phyloP scores from a whole-genome alignment of 2,797 vertebrate species.

The Naso thynnoides region DNA sequence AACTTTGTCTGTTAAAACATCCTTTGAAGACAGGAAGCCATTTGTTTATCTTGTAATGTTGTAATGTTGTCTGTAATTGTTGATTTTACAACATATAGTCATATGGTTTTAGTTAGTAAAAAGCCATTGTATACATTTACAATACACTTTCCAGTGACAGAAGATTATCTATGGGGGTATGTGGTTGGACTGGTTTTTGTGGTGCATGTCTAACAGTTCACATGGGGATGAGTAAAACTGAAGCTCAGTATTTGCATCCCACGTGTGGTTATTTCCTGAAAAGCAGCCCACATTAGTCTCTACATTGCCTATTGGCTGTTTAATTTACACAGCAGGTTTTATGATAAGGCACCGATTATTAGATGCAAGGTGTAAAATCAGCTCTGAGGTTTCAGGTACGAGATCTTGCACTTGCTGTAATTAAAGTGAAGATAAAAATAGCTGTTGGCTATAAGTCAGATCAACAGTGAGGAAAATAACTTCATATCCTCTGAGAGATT shows the following conservation, averaged over 20 bases:
- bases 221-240: neutral
- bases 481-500: slow-evolving; percentile 5
- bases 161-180: neutral
- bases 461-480: slow-evolving; percentile 24
- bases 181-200: neutral
- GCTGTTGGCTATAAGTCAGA: slow-evolving; percentile 28
- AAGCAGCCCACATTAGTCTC: slow-evolving; percentile 5
- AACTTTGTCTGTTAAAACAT: neutral
- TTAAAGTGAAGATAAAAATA: slow-evolving; percentile 33
- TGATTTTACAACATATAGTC: too few species aligned
- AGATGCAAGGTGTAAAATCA: slow-evolving; percentile 20
- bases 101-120: neutral
- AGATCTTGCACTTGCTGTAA: slow-evolving; percentile 17
- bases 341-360: neutral
- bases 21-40: neutral
- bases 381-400: slow-evolving; percentile 7
- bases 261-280: slow-evolving; percentile 8
- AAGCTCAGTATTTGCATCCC: slow-evolving; percentile 5
- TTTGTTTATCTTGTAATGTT: too few species aligned
- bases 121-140: neutral
- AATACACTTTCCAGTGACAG: neutral
- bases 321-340: slow-evolving; percentile 16
- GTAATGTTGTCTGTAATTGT: too few species aligned
- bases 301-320: slow-evolving; percentile 11
- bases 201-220: too few species aligned